phyloP scores from a whole-genome alignment of 2,113 vertebrate species.

The Columba janthina region DNA sequence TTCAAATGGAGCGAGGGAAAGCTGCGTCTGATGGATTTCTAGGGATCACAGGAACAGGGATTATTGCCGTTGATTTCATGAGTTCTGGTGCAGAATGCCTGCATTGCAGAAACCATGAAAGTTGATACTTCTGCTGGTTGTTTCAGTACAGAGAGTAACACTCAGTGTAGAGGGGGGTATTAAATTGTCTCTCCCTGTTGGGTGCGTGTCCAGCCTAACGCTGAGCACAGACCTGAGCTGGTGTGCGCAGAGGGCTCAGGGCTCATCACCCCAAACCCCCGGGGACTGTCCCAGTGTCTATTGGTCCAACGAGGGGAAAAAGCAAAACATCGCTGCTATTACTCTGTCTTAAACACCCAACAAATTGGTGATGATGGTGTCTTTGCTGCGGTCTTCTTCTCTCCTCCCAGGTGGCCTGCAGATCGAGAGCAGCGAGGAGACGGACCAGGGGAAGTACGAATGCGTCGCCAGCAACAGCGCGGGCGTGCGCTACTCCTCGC shows the following conservation, averaged over 20 bases:
- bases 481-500: constrained; percentile 96
- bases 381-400: constrained; percentile 48
- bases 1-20: neutral
- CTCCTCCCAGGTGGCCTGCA: constrained; percentile 90
- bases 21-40: neutral
- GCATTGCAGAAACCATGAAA: constrained; percentile 42
- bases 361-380: neutral
- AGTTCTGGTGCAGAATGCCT: constrained; percentile 31
- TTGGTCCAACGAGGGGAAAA: neutral
- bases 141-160: neutral
- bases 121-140: neutral
- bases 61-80: neutral
- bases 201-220: accelerated
- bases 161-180: accelerated
- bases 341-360: neutral
- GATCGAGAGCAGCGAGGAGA: constrained; percentile 99
- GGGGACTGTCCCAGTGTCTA: accelerated
- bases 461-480: constrained; percentile 97
- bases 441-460: constrained; percentile 98
- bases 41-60: neutral
- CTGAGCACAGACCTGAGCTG: neutral
- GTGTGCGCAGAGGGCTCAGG: accelerated
- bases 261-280: neutral
- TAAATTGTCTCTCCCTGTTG: accelerated
- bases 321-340: accelerated